Evolutionary conservation across 2,113 vertebrate genomes (phyloP), one percentile per base, ranked within the genome.

Genomic region (Engraulis encrasicolus): DNA sequence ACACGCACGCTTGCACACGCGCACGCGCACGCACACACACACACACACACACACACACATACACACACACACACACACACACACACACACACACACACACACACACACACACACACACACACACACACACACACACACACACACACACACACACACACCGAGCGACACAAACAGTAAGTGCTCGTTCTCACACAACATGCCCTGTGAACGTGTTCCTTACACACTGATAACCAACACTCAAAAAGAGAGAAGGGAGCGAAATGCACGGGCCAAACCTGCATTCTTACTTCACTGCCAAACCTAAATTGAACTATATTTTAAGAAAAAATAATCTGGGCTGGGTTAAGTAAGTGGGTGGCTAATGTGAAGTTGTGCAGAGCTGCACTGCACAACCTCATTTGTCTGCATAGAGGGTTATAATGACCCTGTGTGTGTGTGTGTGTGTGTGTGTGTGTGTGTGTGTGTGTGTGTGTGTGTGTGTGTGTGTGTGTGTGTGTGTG

Each of bases 11-110:
- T 6, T 2, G 3, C 52, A 58, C 20, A 11, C 7, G 7, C 40
- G 7, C 40, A 45, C 58, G 34, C 74, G 19, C 58, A 50, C 74
- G 19, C 38, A 50, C 71, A 23, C 12, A n/a, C 54, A 50, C 52
- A 74, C 81, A 49, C 81, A 82, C 81, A 50, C 61, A 77, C 81
- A 82, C 58, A 77, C 66, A 50, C 11, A 50, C 18, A 36, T 79
- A n/a, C n/a, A n/a, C n/a, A n/a, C n/a, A 36, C 36, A n/a, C 40
- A 38, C 19, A n/a, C 7, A 40, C 19, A 40, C 0, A 66, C 48
- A 19, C 37, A 34, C 50, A 84, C 48, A 84, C 83, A 61, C 50
- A 49, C 27, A 77, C 66, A 78, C 34, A 77, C 81, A 50, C 78
- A 82, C 31, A 83, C 20, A 38, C 17, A 31, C 14, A 83, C 23